Evolutionary conservation across 2,797 vertebrate species (phyloP).

Genomic region (Liparis tanakae): DNA sequence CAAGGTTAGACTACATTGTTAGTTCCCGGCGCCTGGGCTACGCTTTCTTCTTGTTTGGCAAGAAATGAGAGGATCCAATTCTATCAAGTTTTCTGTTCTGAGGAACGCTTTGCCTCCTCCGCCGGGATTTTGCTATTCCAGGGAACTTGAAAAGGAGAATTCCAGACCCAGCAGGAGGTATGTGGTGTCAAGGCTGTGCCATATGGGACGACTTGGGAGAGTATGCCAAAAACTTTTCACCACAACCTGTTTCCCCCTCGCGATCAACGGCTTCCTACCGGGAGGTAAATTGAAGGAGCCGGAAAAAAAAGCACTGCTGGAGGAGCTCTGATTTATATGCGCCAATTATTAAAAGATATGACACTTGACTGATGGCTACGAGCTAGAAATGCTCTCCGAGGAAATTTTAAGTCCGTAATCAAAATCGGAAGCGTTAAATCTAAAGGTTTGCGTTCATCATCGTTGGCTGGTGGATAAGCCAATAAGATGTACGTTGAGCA

Average conservation of each 20-base stretch:
- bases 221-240: constrained; percentile 63
- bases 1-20: constrained; percentile 79
- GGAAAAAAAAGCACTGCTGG: constrained; percentile 28
- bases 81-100: constrained; percentile 65
- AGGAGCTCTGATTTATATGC: constrained; percentile 37
- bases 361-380: constrained; percentile 46
- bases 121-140: constrained; percentile 57
- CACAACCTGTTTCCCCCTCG: constrained; percentile 41
- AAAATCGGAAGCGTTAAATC: constrained; percentile 47
- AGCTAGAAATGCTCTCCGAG: constrained; percentile 39
- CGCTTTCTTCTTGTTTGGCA: constrained; percentile 76
- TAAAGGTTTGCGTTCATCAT: constrained; percentile 54
- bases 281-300: constrained; percentile 45
- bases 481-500: constrained; percentile 29
- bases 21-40: constrained; percentile 51
- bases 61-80: constrained; percentile 69
- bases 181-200: constrained; percentile 54
- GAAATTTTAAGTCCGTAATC: constrained; percentile 41
- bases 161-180: constrained; percentile 56
- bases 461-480: constrained; percentile 23
- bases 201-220: constrained; percentile 56
- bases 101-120: constrained; percentile 62
- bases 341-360: constrained; percentile 37
- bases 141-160: constrained; percentile 53
- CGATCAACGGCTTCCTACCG: constrained; percentile 34